Conservation (phyloP, 2,888 invertebrate genomes). For the Parnassius apollo region DNA sequence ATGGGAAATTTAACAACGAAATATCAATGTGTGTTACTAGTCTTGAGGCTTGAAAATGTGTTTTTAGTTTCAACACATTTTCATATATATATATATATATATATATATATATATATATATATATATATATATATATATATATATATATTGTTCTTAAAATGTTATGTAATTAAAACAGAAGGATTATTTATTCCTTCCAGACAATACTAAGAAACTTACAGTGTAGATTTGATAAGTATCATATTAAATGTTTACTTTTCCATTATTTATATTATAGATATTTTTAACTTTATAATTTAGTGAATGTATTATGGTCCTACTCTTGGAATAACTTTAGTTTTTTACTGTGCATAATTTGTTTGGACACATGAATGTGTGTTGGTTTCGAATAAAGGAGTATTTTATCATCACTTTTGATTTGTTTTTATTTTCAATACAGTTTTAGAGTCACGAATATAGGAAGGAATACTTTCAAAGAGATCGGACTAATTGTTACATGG, state of each 20-base stretch:
- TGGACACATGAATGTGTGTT: slow-evolving; percentile 46
- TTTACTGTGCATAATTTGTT: slow-evolving; percentile 37
- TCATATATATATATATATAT: slow-evolving; percentile 2
- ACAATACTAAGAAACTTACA: slow-evolving; percentile 14
- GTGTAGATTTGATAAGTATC: slow-evolving; percentile 20
- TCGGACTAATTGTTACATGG: slow-evolving; percentile 30
- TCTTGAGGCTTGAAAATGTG: slow-evolving; percentile 29
- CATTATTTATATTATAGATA: slow-evolving; percentile 27
- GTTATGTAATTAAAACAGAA: slow-evolving; percentile 23
- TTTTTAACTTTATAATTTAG: slow-evolving; percentile 4
- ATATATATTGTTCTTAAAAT: slow-evolving; percentile 5
- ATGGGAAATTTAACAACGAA: slow-evolving; percentile 15
- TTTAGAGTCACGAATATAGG: slow-evolving; percentile 28
- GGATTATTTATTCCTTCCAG: slow-evolving; percentile 7
- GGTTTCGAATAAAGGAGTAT: slow-evolving; percentile 73
- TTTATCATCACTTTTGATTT: slow-evolving; percentile 70
- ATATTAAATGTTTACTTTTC: slow-evolving; percentile 14
- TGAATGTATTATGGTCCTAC: slow-evolving; percentile 14
- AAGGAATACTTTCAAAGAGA: slow-evolving; percentile 35
- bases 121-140: not conserved
- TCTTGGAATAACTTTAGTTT: slow-evolving; percentile 49
- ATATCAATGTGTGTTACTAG: slow-evolving; percentile 29
- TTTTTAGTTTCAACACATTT: slow-evolving; percentile 18
- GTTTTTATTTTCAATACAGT: slow-evolving; percentile 61
- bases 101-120: too few species aligned